Evolutionary conservation across 2,113 vertebrate species (phyloP), one percentile per base, ranked within the genome.

Genomic region (Rattus norvegicus): DNA sequence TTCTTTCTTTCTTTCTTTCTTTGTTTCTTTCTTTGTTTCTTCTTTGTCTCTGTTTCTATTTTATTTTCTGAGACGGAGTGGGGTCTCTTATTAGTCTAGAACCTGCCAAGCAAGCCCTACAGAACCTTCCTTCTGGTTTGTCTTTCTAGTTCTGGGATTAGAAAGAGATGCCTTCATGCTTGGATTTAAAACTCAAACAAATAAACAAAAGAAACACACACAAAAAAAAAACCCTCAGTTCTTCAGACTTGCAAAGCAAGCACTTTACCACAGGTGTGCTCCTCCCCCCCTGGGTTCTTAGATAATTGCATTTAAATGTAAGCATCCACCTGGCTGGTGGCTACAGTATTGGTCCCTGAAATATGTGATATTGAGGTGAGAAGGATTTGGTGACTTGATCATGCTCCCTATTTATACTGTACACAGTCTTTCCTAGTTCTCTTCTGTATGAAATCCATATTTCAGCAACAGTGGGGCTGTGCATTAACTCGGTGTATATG

Each of bases 401-500:
- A 2, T 20, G 79, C 36, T 39, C 72, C 2, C 36, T 49, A 39
- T 83, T 63, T 56, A 5, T 12, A 72, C 54, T 94, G 65, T 65
- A 5, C 14, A 52, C 93, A 47, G 76, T 86, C n/a, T 52, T 95
- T 54, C 69, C 52, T 47, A 43, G 69, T 94, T 91, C 72, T 90
- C 73, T 72, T 88, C 22, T 56, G 49, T 16, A 3, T 9, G 70
- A 96, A 96, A 81, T 89, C 54, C 83, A 47, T 85, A 77, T 83
- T 20, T 91, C 61, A 61, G 22, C 47, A 22, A 11, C 39, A 79
- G 49, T 39, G 95, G 5, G 11, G 92, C 63, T 97, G 91, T 67
- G 13, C 88, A 73, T 95, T 97, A 97, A 92, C 52, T 86, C 47
- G 4, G 59, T 47, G 67, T 47, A 28, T 75, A 61, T 85, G 84